Evolutionary conservation across 2,113 vertebrate species (phyloP).

Genomic region (Piprites chloris): DNA sequence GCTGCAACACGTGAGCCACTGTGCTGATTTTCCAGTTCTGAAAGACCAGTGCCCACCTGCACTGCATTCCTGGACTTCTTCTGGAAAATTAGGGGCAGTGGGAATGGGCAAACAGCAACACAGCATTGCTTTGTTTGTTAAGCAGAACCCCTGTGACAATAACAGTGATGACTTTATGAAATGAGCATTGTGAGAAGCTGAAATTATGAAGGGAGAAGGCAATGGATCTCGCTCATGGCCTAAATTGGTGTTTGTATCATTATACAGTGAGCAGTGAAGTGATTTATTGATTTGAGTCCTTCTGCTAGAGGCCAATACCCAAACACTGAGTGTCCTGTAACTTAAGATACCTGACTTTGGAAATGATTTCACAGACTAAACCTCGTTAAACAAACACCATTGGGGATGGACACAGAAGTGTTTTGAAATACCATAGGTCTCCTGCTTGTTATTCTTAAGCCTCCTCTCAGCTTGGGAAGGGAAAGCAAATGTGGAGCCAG

Average conservation of each 20-base stretch:
- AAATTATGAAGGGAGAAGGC: background rate
- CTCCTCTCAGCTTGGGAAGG: background rate
- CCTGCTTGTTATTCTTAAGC: background rate
- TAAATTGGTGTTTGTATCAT: background rate
- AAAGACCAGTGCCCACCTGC: background rate
- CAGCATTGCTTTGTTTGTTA: background rate
- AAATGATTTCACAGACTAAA: background rate
- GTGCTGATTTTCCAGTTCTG: background rate
- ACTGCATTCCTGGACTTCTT: background rate
- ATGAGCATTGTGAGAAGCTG: background rate
- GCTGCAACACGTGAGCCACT: background rate
- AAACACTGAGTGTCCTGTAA: background rate
- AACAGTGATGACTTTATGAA: background rate
- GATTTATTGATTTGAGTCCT: fast-evolving
- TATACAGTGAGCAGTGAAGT: background rate
- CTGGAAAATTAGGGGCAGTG: background rate
- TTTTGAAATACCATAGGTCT: background rate
- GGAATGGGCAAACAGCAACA: background rate
- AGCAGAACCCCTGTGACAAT: background rate
- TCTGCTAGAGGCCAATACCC: background rate
- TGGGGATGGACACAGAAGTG: background rate
- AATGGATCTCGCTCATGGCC: background rate
- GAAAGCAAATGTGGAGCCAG: background rate
- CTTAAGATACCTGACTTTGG: background rate
- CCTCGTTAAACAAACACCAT: background rate